These are phyloP conservation scores for Mus spicilegus DNA, from an alignment of 2,113 vertebrate species.

Conservation along the genomic window DNA sequence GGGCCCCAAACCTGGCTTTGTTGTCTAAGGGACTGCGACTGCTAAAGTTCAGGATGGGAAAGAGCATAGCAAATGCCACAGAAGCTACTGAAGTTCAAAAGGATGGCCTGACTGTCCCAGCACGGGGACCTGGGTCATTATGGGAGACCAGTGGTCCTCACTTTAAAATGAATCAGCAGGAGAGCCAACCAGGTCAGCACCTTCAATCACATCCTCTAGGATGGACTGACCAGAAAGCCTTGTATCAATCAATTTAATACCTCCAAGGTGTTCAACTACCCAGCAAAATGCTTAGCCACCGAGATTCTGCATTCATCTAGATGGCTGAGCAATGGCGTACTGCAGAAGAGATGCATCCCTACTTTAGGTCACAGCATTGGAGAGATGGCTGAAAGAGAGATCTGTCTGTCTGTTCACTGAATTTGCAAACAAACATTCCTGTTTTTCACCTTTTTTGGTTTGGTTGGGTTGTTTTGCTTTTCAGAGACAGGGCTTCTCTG, in stretches of 20 bases:
- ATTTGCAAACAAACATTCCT: not conserved
- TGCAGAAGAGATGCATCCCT: not conserved
- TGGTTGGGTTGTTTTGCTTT: too few species aligned
- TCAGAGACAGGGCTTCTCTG: too few species aligned
- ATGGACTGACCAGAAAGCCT: not conserved
- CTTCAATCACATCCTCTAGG: slow-evolving; percentile 2
- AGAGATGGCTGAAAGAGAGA: not conserved
- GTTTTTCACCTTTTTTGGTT: not conserved
- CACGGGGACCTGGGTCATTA: not conserved
- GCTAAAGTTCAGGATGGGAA: slow-evolving; percentile 25
- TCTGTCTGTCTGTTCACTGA: not conserved
- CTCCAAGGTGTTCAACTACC: slow-evolving; percentile 61
- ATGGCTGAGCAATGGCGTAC: slow-evolving; percentile 51
- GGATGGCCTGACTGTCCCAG: not conserved
- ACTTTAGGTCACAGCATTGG: not conserved
- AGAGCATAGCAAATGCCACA: slow-evolving; percentile 1
- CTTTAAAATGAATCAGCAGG: not conserved
- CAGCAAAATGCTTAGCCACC: not conserved
- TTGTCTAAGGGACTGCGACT: slow-evolving; percentile 24
- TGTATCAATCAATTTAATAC: not conserved
- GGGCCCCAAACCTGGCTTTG: not conserved
- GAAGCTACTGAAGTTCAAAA: slow-evolving; percentile 43
- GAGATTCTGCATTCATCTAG: slow-evolving; percentile 37
- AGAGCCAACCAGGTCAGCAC: not conserved
- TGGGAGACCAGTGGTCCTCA: not conserved